Conservation (phyloP, 2,888 invertebrate genomes). For the Drosophila siamana region DNA sequence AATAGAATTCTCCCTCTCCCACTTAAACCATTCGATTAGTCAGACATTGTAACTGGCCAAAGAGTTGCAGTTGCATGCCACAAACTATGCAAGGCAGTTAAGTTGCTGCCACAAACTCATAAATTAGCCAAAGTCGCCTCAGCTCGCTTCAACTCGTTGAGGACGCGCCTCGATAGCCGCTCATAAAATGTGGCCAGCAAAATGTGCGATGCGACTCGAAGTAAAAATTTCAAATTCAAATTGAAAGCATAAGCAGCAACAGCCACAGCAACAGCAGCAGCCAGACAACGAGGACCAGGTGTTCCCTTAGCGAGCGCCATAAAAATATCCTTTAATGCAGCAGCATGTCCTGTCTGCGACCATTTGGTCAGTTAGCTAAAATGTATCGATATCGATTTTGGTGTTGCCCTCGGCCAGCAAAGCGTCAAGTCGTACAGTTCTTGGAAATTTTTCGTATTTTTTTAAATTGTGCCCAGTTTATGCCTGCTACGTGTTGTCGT, state of each 20-base stretch:
- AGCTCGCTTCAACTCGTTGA: neutral
- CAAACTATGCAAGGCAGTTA: neutral
- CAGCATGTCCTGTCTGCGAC: conserved; percentile 61
- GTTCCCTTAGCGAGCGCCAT: conserved; percentile 49
- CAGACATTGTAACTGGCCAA: conserved; percentile 3
- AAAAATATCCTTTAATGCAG: conserved; percentile 79
- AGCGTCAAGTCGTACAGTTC: too few species aligned
- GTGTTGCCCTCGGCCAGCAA: neutral
- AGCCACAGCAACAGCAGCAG: neutral
- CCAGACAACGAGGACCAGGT: conserved; percentile 33
- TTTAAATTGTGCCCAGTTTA: conserved; percentile 15
- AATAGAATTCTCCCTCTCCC: too few species aligned
- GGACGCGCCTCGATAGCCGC: conserved; percentile 39
- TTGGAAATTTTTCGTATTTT: conserved; percentile 6
- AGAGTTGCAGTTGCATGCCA: conserved; percentile 3
- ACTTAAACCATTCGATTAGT: neutral
- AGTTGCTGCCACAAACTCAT: conserved; percentile 18
- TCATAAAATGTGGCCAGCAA: conserved; percentile 56
- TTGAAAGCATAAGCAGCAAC: conserved; percentile 21
- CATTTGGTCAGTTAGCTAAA: conserved; percentile 69
- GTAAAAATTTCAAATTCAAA: conserved; percentile 61
- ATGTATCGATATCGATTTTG: conserved; percentile 63
- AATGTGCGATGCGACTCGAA: conserved; percentile 9
- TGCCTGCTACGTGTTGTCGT: conserved; percentile 20
- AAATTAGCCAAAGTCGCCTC: conserved; percentile 17